Percentiles rank a stretch among this genome's conserved stretches.
phyloP scores from a whole-genome alignment of 2,888 invertebrate species.

The Meliscaeva auricollis region DNA sequence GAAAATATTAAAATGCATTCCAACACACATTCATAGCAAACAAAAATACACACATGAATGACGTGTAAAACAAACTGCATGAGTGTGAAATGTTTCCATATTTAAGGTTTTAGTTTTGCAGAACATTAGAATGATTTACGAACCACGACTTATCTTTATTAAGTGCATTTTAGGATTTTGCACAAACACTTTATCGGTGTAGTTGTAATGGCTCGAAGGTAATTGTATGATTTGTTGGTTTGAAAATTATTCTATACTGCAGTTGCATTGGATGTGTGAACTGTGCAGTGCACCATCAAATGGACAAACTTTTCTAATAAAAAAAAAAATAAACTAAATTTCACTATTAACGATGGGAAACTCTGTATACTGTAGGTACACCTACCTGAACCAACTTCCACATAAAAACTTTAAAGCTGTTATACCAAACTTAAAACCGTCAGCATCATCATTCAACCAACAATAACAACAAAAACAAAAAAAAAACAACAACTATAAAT shows the following conservation, averaged over 20 bases:
- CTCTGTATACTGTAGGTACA: neutral
- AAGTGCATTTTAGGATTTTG: constrained; percentile 42
- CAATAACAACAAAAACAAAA: neutral
- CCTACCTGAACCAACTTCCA: neutral
- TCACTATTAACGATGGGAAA: constrained; percentile 32
- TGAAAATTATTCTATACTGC: constrained; percentile 13
- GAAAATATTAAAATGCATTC: too few relatives aligned
- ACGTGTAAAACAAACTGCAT: too few relatives aligned
- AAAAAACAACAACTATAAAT: constrained; percentile 8
- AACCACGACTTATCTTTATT: constrained; percentile 50
- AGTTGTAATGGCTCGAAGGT: constrained; percentile 8
- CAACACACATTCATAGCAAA: too few relatives aligned
- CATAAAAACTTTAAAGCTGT: constrained; percentile 36
- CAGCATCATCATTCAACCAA: neutral
- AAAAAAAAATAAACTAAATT: constrained; percentile 54
- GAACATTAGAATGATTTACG: constrained; percentile 40
- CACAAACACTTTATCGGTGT: neutral
- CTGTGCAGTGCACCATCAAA: constrained; percentile 14
- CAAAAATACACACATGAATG: too few relatives aligned
- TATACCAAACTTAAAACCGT: neutral
- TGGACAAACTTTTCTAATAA: constrained; percentile 60
- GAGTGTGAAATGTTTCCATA: too few relatives aligned
- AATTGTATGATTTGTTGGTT: constrained; percentile 47
- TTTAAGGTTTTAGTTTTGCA: too few relatives aligned
- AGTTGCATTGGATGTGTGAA: neutral